phyloP scores from a whole-genome alignment of 2,797 vertebrate genomes.

The Enteromius thamalakanensis region DNA sequence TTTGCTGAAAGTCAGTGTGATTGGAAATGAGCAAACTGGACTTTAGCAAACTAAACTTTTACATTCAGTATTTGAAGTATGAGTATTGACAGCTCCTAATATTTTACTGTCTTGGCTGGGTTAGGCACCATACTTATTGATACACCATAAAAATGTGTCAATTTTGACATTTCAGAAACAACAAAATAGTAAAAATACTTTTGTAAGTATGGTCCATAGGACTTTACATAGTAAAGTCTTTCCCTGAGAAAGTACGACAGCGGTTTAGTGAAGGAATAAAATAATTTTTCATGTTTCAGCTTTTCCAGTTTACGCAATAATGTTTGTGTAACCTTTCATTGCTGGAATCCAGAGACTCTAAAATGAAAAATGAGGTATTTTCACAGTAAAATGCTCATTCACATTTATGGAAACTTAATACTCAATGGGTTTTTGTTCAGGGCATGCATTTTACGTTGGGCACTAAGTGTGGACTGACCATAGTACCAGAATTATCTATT shows the following conservation, averaged over 20 bases:
- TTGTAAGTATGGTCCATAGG: background rate
- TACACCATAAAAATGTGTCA: background rate
- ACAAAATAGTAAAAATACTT: background rate
- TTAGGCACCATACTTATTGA: background rate
- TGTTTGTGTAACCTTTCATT: constrained; percentile 27
- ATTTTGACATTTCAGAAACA: background rate
- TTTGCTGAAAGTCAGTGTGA: constrained; percentile 20
- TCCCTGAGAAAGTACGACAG: background rate
- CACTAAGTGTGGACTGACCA: background rate
- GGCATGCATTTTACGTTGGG: background rate
- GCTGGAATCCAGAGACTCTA: background rate
- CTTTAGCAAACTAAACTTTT: background rate
- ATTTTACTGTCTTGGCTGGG: background rate
- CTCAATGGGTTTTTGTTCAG: background rate
- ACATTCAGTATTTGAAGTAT: background rate
- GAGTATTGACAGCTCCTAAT: background rate
- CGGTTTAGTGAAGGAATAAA: constrained; percentile 5
- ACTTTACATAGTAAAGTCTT: constrained; percentile 2
- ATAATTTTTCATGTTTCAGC: constrained; percentile 16
- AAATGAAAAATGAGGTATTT: background rate
- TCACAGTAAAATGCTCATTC: background rate
- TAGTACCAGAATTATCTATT: background rate
- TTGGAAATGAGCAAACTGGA: background rate
- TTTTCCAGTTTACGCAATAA: constrained; percentile 25
- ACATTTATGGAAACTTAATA: background rate